phyloP scores from a whole-genome alignment of 2,113 vertebrate species.

The Chloebia gouldiae region DNA sequence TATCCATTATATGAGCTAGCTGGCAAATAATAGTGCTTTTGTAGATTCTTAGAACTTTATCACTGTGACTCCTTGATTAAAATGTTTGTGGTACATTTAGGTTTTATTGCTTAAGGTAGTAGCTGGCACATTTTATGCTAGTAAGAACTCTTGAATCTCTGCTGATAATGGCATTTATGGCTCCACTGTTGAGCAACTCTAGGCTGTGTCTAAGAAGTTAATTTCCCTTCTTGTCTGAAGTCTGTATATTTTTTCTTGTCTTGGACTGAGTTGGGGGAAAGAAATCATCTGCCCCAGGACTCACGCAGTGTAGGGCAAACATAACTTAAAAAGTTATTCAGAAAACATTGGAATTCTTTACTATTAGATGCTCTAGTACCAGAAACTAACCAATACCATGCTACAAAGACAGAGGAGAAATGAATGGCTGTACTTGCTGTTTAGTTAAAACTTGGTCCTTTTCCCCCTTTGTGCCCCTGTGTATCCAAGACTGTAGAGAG shows the following conservation, averaged over 20 bases:
- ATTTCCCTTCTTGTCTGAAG: neutral
- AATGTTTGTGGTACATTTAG: neutral
- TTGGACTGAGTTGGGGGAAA: neutral
- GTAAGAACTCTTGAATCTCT: neutral
- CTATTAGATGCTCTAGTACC: neutral
- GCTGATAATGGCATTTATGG: neutral
- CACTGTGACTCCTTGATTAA: neutral
- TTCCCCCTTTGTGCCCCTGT: neutral
- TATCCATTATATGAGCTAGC: neutral
- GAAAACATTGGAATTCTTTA: neutral
- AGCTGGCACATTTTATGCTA: neutral
- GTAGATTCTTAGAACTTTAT: neutral
- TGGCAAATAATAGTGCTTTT: neutral
- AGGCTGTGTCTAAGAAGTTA: neutral
- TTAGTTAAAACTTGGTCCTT: neutral
- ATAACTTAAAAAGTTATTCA: neutral
- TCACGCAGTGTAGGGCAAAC: neutral
- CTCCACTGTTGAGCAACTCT: neutral
- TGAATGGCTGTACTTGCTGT: neutral
- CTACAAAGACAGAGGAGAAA: neutral
- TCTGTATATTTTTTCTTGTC: neutral
- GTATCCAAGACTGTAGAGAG: neutral
- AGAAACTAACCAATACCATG: neutral
- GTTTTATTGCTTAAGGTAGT: neutral
- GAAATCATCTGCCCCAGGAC: neutral